phyloP scores from a whole-genome alignment of 35 echinoderm and acorn worm genomes.

The Heliocidaris tuberculata region DNA sequence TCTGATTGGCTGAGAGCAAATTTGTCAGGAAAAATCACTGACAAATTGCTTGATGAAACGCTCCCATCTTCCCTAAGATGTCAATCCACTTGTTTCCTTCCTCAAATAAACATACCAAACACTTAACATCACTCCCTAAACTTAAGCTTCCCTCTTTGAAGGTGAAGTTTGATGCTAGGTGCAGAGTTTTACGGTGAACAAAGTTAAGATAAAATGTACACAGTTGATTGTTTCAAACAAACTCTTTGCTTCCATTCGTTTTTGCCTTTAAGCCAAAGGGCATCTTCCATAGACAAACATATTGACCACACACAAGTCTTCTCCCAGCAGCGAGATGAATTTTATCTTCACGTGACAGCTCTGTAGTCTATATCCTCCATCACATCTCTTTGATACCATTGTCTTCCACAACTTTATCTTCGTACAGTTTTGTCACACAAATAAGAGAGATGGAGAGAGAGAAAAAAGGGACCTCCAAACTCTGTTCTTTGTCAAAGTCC shows the following conservation, averaged over 20 bases:
- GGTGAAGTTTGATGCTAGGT: background rate
- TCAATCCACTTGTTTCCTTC: background rate
- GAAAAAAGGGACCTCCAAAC: background rate
- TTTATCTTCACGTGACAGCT: background rate
- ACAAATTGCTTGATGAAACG: no score
- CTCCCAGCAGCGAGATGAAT: background rate
- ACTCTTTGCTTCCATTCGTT: background rate
- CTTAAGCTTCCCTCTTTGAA: background rate
- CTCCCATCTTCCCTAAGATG: background rate
- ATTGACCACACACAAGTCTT: background rate
- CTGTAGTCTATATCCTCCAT: background rate
- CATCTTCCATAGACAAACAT: background rate
- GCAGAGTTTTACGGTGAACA: background rate
- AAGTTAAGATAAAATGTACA: background rate
- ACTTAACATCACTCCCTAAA: background rate
- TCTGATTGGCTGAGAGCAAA: no score
- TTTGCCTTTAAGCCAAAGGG: background rate
- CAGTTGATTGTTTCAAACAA: background rate
- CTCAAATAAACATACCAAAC: background rate
- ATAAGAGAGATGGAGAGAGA: background rate
- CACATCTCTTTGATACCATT: background rate
- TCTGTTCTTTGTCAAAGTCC: conserved; percentile 11
- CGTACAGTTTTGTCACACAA: background rate
- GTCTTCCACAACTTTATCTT: background rate
- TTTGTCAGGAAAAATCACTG: no score